phyloP scores from a whole-genome alignment of 92 coral and sea anemone species.

The Palythoa caribaeorum region DNA sequence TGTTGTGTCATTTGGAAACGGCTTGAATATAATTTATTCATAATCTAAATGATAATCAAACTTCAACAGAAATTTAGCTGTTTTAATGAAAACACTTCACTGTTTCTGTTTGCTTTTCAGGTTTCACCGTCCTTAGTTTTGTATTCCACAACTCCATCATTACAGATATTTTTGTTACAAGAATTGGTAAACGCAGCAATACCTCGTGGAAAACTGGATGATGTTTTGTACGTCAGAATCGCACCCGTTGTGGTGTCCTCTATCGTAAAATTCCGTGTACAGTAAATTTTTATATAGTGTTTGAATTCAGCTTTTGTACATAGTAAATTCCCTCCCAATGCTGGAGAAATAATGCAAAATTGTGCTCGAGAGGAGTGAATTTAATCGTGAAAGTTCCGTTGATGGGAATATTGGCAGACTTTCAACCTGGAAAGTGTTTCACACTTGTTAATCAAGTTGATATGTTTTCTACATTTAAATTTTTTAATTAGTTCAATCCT shows the following conservation, averaged over 20 bases:
- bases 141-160: slow-evolving; percentile 23
- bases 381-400: not conserved
- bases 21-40: too few species aligned
- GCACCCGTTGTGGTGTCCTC: slow-evolving; percentile 13
- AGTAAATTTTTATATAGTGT: slow-evolving; percentile 40
- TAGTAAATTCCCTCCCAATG: slow-evolving; percentile 22
- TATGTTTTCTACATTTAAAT: not conserved
- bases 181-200: slow-evolving; percentile 23
- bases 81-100: not conserved
- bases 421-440: not conserved
- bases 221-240: not conserved
- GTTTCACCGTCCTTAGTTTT: slow-evolving; percentile 92
- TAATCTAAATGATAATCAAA: too few species aligned
- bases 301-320: slow-evolving; percentile 21
- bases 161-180: slow-evolving; percentile 37
- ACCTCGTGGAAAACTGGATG: not conserved
- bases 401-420: not conserved
- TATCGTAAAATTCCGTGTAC: slow-evolving; percentile 36
- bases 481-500: not conserved
- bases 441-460: not conserved
- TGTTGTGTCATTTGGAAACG: too few species aligned
- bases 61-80: too few species aligned
- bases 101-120: slow-evolving; percentile 59
- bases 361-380: not conserved
- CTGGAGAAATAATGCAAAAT: slow-evolving; percentile 3